phyloP scores from a whole-genome alignment of 2,113 vertebrate species.

The Clinocottus analis region DNA sequence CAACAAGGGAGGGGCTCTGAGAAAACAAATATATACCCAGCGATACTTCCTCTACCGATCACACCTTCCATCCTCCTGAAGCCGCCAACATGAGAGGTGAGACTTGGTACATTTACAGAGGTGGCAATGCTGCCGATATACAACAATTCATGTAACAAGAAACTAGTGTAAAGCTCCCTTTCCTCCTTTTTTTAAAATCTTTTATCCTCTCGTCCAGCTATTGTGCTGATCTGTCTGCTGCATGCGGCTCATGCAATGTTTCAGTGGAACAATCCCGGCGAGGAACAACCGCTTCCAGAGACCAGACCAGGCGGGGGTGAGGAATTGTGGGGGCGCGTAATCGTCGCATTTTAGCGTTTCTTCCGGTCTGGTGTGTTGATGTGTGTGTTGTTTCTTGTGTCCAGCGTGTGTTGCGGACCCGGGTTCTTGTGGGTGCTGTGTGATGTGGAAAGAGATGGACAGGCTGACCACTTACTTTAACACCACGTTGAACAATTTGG shows the following conservation, averaged over 20 bases:
- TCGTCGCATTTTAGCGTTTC: not conserved
- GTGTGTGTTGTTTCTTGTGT: constrained; percentile 16
- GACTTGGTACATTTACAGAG: constrained; percentile 13
- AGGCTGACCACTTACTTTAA: constrained; percentile 59
- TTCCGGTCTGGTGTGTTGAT: not conserved
- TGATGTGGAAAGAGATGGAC: constrained; percentile 64
- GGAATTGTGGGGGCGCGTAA: not conserved
- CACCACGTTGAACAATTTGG: constrained; percentile 52
- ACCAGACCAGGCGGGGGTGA: not conserved
- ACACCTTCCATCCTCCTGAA: constrained; percentile 27
- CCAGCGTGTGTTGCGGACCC: constrained; percentile 64
- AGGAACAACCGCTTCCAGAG: rapidly evolving
- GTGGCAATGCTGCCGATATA: not conserved
- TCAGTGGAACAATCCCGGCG: not conserved
- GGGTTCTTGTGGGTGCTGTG: constrained; percentile 75
- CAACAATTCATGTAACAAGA: not conserved
- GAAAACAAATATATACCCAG: constrained; percentile 67
- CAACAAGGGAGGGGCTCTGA: constrained; percentile 53
- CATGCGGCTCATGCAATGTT: not conserved
- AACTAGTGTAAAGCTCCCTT: not conserved
- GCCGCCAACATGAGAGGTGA: constrained; percentile 80
- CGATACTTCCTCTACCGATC: not conserved
- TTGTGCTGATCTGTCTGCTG: constrained; percentile 62
- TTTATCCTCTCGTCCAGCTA: constrained; percentile 30
- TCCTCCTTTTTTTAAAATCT: too few species aligned